A percentile compares a stretch with the other conserved stretches of the same genome.
Conservation (phyloP, 53 echinoderm and acorn worm genomes). For the Arbacia lixula region DNA sequence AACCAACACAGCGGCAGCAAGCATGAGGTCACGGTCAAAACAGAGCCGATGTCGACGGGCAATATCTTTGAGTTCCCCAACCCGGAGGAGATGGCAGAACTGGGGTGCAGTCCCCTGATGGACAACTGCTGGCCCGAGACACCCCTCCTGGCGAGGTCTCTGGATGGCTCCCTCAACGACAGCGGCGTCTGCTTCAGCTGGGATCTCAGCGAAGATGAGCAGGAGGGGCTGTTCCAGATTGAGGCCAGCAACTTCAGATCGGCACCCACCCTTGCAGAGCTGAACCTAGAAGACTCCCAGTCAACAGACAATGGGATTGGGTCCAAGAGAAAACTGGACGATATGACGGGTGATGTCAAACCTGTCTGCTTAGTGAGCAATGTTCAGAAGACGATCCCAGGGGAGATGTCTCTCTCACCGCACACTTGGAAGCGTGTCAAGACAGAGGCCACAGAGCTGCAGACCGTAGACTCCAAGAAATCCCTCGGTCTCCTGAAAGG, state of each 20-base stretch:
- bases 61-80: constrained; percentile 81
- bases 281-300: constrained; percentile 95
- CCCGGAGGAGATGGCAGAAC: constrained; percentile 70
- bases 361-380: no score
- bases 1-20: neutral
- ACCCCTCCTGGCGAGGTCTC: constrained; percentile 52
- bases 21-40: constrained; percentile 1
- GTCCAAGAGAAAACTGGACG: constrained; percentile 36
- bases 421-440: constrained; percentile 52
- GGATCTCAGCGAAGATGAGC: constrained; percentile 80
- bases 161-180: constrained; percentile 71
- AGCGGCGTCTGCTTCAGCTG: constrained; percentile 75
- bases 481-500: neutral
- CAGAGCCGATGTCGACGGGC: constrained; percentile 30
- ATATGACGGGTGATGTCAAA: neutral
- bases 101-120: constrained; percentile 62
- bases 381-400: neutral
- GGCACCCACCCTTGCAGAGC: constrained; percentile 88
- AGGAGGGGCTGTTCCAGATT: constrained; percentile 70
- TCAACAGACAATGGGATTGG: constrained; percentile 53
- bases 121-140: constrained; percentile 74
- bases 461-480: neutral
- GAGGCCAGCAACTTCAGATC: constrained; percentile 67
- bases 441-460: constrained; percentile 22
- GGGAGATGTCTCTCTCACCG: constrained; percentile 48